Evolutionary conservation across 2,888 invertebrate genomes (phyloP).

Genomic region (Trichogramma dendrolimi): DNA sequence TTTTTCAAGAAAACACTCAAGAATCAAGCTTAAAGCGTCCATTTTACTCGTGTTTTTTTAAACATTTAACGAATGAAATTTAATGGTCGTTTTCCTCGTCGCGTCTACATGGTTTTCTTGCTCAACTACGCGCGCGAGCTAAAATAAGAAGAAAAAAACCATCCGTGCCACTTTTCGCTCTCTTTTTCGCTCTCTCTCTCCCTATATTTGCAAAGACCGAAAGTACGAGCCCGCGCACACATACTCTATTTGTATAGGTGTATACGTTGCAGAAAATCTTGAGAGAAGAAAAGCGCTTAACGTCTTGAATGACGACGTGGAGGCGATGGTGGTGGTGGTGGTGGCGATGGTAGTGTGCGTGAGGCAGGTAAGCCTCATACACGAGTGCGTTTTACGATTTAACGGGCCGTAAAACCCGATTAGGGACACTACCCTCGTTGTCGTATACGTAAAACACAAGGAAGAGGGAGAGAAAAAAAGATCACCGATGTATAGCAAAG

Average conservation of each 20-base stretch:
- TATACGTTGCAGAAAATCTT: background rate
- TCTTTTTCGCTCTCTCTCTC: conserved; percentile 8
- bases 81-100: background rate
- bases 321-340: conserved; percentile 7
- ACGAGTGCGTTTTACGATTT: conserved; percentile 37
- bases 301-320: conserved; percentile 15
- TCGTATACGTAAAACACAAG: too few relatives aligned
- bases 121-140: background rate
- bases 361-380: conserved; percentile 32
- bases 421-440: conserved; percentile 31
- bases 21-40: too few relatives aligned
- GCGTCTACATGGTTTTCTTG: conserved; percentile 5
- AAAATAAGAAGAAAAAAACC: too few relatives aligned
- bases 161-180: too few relatives aligned
- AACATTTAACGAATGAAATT: too few relatives aligned
- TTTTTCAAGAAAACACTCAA: too few relatives aligned
- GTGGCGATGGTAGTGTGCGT: too few relatives aligned
- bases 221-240: conserved; percentile 6
- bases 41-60: too few relatives aligned
- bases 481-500: background rate
- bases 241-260: background rate
- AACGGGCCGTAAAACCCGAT: conserved; percentile 45
- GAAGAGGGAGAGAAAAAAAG: background rate
- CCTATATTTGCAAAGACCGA: background rate
- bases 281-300: conserved; percentile 20